Conservation (phyloP, 2,888 invertebrate genomes). For the Pheosia tremula region DNA sequence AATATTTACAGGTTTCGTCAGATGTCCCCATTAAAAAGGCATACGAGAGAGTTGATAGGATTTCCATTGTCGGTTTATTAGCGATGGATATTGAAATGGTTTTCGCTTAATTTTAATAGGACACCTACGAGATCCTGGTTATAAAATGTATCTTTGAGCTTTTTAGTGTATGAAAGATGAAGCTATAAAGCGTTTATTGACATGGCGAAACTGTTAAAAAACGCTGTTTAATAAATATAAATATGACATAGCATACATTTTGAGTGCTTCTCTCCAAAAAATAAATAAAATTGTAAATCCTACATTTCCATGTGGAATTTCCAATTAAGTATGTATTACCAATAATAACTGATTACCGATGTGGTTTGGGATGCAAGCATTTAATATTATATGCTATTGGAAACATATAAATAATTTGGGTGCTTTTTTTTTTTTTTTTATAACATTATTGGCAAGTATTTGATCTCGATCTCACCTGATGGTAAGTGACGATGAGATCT, state of each 20-base stretch:
- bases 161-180: too few relatives aligned
- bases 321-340: too few relatives aligned
- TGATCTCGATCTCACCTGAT: too few relatives aligned
- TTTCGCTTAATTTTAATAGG: constrained; percentile 13
- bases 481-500: too few relatives aligned
- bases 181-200: too few relatives aligned
- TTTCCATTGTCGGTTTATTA: constrained; percentile 17
- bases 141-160: neutral
- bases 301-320: neutral
- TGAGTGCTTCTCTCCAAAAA: neutral
- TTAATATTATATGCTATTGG: neutral
- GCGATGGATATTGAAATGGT: constrained; percentile 12
- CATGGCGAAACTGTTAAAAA: too few relatives aligned
- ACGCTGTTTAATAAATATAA: too few relatives aligned
- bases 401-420: neutral
- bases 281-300: neutral
- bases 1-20: constrained; percentile 21
- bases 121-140: neutral
- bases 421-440: too few relatives aligned
- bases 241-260: too few relatives aligned
- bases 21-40: constrained; percentile 23
- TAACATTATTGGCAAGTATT: too few relatives aligned
- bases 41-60: constrained; percentile 15
- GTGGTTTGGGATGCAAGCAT: neutral
- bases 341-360: neutral